phyloP scores from a whole-genome alignment of 2,888 invertebrate species.

The Odontocerum albicorne region DNA sequence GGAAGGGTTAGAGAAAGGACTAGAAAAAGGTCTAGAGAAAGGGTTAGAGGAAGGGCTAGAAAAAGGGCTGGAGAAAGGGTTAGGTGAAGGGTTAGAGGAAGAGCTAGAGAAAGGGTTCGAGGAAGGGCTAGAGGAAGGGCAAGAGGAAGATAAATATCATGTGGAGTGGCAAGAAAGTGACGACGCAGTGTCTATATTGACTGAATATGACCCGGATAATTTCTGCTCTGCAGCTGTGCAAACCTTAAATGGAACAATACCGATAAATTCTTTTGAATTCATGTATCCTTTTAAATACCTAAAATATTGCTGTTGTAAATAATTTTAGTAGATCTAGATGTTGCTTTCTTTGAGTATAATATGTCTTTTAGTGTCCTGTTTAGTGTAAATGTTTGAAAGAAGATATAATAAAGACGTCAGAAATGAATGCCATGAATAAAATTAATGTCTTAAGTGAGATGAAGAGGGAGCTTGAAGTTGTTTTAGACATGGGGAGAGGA shows the following conservation, averaged over 20 bases:
- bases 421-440: too few relatives aligned
- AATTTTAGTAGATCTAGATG: background rate
- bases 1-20: background rate
- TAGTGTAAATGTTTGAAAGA: too few relatives aligned
- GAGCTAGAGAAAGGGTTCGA: background rate
- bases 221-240: slow-evolving; percentile 55
- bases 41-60: background rate
- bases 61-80: background rate
- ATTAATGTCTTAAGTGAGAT: too few relatives aligned
- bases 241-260: slow-evolving; percentile 57
- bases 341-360: too few relatives aligned
- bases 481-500: too few relatives aligned
- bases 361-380: too few relatives aligned
- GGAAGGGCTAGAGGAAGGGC: slow-evolving; percentile 1
- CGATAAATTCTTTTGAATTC: slow-evolving; percentile 62
- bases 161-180: slow-evolving; percentile 39
- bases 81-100: background rate
- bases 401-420: too few relatives aligned
- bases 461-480: too few relatives aligned
- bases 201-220: slow-evolving; percentile 46
- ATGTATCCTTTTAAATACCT: slow-evolving; percentile 63
- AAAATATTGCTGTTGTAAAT: background rate
- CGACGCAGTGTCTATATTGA: slow-evolving; percentile 47
- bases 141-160: background rate
- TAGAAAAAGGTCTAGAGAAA: background rate